Percentiles rank a stretch among this genome's conserved stretches.
These are phyloP conservation scores for Conops quadrifasciatus DNA, from an alignment of 2,888 invertebrate species.

Conservation along the genomic window DNA sequence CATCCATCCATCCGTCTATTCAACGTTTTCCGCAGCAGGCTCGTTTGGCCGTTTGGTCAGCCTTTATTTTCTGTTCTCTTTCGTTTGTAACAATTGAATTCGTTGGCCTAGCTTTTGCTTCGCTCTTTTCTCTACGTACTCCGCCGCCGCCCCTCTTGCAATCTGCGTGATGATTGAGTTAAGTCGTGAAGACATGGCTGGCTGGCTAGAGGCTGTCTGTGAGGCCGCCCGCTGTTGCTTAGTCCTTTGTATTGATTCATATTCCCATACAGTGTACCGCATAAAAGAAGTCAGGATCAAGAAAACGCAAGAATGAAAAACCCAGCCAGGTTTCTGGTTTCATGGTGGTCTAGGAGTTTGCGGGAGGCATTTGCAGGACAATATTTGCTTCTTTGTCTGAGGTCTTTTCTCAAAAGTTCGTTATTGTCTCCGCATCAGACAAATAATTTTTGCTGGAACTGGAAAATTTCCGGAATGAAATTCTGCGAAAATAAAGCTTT, in stretches of 20 bases:
- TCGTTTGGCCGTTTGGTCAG: conserved; percentile 22
- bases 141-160: conserved; percentile 1
- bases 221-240: conserved; percentile 50
- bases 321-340: conserved; percentile 26
- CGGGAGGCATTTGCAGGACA: not conserved
- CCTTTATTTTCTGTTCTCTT: conserved; percentile 10
- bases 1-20: no score
- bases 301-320: not conserved
- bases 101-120: conserved; percentile 24
- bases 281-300: not conserved
- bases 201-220: conserved; percentile 13
- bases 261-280: not conserved
- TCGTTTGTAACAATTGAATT: conserved; percentile 23
- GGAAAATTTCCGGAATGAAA: no score
- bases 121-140: not conserved
- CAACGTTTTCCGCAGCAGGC: not conserved
- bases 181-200: not conserved
- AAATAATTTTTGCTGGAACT: no score
- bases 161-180: conserved; percentile 9
- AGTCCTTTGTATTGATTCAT: conserved; percentile 60
- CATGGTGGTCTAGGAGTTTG: conserved; percentile 40
- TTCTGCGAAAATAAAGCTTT: no score
- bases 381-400: no score
- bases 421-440: no score
- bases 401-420: no score